Evolutionary conservation across 2,888 invertebrate species (phyloP), one percentile per base, ranked within the genome.

Genomic region (Neoscelio sp.): DNA sequence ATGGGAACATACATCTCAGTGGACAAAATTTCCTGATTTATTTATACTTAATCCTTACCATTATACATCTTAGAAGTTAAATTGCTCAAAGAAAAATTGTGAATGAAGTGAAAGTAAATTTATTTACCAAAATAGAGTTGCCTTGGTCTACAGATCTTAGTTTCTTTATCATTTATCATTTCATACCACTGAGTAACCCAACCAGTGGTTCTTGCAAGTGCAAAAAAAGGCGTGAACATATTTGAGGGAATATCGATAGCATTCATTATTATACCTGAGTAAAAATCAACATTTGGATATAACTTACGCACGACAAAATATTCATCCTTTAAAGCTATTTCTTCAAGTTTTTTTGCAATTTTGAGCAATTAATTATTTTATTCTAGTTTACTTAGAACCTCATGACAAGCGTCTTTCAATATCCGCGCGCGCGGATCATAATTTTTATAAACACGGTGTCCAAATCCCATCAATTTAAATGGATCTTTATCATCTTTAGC

Each of bases 371-470:
- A 10, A 40, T 70, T 40, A 15, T 70, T 38, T 23, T 48, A 15
- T 17, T 20, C 48, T 23, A 70, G 50, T 35, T 44, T 13, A 6
- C 13, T 56, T 38, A 70, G 23, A 6, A 70, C 58, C 35, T 70
- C 58, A 7, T 44, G 15, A 17, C 38, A 48, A 10, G 70, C 15
- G 6, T 38, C 18, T 35, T 70, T 46, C 18, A 70, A 12, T 8
- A 70, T 18, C 1, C 10, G n/a, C 26, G 70, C 70, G 23, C 70
- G 58, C 35, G 70, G 70, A 60, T 70, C 70, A 38, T 58, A 58
- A 18, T 70, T 70, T 18, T 70, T 70, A 38, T 70, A 70, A 15
- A 70, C 70, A 26, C 70, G 56, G 28, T 70, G 70, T 12, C 70
- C 70, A 40, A 70, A 70, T 4, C 70, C 70, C 70, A 71, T 71